phyloP scores from a whole-genome alignment of 2,888 invertebrate genomes.

The Hirtodrosophila duncani region DNA sequence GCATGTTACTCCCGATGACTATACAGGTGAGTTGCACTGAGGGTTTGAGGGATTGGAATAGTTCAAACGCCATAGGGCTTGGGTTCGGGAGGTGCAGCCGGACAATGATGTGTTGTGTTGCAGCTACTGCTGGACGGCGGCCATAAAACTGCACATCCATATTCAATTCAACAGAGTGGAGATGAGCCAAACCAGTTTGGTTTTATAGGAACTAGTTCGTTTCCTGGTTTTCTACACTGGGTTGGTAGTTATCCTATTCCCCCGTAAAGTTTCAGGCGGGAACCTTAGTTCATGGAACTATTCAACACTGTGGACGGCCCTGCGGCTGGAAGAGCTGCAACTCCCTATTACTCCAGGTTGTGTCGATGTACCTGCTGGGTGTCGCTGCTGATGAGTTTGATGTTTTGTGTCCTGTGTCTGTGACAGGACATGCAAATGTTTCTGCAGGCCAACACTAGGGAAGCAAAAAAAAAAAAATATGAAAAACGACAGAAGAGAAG shows the following conservation, averaged over 20 bases:
- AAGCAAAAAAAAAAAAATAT: slow-evolving; percentile 9
- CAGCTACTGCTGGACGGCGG: no score
- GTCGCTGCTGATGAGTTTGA: slow-evolving; percentile 68
- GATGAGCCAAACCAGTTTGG: no score
- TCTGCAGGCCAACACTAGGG: slow-evolving; percentile 25
- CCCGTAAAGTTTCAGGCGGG: no score
- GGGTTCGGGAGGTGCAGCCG: slow-evolving; percentile 1
- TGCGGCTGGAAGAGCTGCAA: slow-evolving; percentile 34
- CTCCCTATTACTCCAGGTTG: slow-evolving; percentile 6
- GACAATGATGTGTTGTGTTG: slow-evolving; percentile 42
- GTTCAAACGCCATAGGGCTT: background rate
- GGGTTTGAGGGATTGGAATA: background rate
- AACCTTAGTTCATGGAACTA: no score
- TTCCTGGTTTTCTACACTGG: no score
- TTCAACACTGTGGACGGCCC: no score
- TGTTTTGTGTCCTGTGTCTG: slow-evolving; percentile 65
- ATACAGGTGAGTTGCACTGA: slow-evolving; percentile 79
- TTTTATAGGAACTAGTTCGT: no score
- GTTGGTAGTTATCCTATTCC: no score
- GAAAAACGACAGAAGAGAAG: slow-evolving; percentile 7
- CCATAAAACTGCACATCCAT: no score
- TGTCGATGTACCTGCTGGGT: slow-evolving; percentile 26
- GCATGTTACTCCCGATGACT: slow-evolving; percentile 81
- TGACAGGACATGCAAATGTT: slow-evolving; percentile 72
- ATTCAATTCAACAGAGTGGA: no score